phyloP scores from a whole-genome alignment of 1,140 invertebrate genomes.

The Drosophila truncata region DNA sequence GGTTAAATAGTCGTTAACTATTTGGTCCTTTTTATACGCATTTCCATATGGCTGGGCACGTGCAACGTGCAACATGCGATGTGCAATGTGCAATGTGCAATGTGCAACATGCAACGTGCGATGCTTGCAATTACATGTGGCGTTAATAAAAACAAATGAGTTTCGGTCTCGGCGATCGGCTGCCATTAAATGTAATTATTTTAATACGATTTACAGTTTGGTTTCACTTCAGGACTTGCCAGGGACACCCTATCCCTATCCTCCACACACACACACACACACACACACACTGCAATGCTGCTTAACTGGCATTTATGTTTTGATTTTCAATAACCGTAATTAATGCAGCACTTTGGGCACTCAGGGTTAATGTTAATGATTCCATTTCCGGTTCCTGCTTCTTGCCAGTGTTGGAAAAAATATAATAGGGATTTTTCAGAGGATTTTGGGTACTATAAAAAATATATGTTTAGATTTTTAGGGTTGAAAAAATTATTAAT shows the following conservation, averaged over 20 bases:
- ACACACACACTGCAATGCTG: conserved; percentile 29
- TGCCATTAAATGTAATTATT: conserved; percentile 81
- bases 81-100: conserved; percentile 5
- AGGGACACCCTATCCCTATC: not conserved
- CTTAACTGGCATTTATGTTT: conserved; percentile 54
- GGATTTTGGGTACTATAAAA: not conserved
- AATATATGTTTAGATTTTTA: not conserved
- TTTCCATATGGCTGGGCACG: conserved; percentile 51
- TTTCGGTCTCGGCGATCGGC: conserved; percentile 60
- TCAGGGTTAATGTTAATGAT: conserved; percentile 26
- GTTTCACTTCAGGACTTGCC: conserved; percentile 34
- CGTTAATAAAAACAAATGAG: conserved; percentile 82
- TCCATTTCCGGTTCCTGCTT: not conserved
- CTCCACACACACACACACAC: not conserved
- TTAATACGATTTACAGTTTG: conserved; percentile 77
- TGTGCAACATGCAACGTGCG: conserved; percentile 26
- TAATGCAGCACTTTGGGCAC: conserved; percentile 46
- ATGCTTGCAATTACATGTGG: conserved; percentile 61
- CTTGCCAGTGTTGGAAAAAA: not conserved
- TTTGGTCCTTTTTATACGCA: conserved; percentile 27
- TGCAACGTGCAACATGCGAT: conserved; percentile 46
- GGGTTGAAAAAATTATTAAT: no score
- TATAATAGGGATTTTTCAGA: not conserved
- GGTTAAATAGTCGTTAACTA: conserved; percentile 75
- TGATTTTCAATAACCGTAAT: conserved; percentile 71